Percentiles rank a stretch among this genome's conserved stretches.
phyloP scores from a whole-genome alignment of 2,888 invertebrate genomes.

The Rhaphigaster nebulosa region DNA sequence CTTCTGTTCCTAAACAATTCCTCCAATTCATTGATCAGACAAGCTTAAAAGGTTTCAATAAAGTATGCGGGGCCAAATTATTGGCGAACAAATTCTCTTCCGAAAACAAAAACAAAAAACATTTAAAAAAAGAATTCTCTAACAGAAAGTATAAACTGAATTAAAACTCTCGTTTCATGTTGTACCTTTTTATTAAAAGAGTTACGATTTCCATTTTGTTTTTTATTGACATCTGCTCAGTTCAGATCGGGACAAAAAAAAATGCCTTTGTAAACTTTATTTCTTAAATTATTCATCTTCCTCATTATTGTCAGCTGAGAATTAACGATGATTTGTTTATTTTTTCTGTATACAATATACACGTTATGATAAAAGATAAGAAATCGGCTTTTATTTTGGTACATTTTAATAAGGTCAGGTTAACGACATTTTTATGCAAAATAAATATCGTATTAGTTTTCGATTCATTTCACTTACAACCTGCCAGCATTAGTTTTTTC shows the following conservation, averaged over 20 bases:
- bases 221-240: not conserved
- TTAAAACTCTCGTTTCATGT: slow-evolving; percentile 5
- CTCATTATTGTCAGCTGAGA: not conserved
- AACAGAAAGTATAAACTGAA: not conserved
- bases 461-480: too few relatives aligned
- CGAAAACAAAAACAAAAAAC: not conserved
- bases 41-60: not conserved
- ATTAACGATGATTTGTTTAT: too few relatives aligned
- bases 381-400: too few relatives aligned
- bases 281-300: not conserved
- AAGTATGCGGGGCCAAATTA: not conserved
- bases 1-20: not conserved
- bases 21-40: not conserved
- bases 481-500: too few relatives aligned
- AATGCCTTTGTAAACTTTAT: not conserved
- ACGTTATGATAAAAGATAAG: too few relatives aligned
- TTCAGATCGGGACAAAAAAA: not conserved
- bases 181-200: not conserved
- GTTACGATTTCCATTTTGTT: not conserved
- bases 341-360: too few relatives aligned
- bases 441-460: too few relatives aligned
- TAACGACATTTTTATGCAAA: too few relatives aligned
- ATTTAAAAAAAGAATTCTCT: not conserved
- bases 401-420: too few relatives aligned
- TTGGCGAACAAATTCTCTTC: slow-evolving; percentile 3